phyloP scores from a whole-genome alignment of 2,888 invertebrate genomes.

The Nipponacmea schrenckii region DNA sequence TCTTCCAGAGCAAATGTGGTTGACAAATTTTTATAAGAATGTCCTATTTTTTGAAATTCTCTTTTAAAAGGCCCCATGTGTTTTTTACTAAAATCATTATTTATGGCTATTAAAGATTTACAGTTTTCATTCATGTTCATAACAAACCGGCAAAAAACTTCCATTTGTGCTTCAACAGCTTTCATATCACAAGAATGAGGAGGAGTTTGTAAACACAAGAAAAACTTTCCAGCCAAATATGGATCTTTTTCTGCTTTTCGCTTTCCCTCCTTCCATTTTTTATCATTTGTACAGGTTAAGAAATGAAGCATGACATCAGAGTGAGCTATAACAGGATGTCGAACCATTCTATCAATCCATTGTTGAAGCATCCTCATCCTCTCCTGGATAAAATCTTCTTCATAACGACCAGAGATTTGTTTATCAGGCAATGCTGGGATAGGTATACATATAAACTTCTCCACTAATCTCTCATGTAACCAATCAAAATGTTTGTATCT shows the following conservation, averaged over 20 bases:
- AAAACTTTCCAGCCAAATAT: constrained; percentile 77
- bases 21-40: constrained; percentile 85
- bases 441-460: constrained; percentile 93
- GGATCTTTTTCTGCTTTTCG: constrained; percentile 94
- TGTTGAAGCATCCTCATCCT: constrained; percentile 92
- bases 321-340: constrained; percentile 92
- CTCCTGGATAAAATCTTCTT: constrained; percentile 96
- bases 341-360: constrained; percentile 95
- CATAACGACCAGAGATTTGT: constrained; percentile 93
- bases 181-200: constrained; percentile 76
- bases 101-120: constrained; percentile 82
- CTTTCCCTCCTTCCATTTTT: constrained; percentile 96
- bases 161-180: constrained; percentile 81
- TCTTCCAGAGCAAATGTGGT: constrained; percentile 85
- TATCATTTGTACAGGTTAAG: constrained; percentile 95
- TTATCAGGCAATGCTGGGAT: constrained; percentile 98
- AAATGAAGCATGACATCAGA: constrained; percentile 97
- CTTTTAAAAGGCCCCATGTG: constrained; percentile 86
- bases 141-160: constrained; percentile 84
- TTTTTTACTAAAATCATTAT: constrained; percentile 87
- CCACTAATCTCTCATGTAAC: constrained; percentile 92
- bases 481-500: constrained; percentile 99
- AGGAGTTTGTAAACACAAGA: constrained; percentile 87
- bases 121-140: constrained; percentile 88
- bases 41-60: constrained; percentile 91